phyloP scores from a whole-genome alignment of 2,113 vertebrate species.

The Myotis yumanensis region DNA sequence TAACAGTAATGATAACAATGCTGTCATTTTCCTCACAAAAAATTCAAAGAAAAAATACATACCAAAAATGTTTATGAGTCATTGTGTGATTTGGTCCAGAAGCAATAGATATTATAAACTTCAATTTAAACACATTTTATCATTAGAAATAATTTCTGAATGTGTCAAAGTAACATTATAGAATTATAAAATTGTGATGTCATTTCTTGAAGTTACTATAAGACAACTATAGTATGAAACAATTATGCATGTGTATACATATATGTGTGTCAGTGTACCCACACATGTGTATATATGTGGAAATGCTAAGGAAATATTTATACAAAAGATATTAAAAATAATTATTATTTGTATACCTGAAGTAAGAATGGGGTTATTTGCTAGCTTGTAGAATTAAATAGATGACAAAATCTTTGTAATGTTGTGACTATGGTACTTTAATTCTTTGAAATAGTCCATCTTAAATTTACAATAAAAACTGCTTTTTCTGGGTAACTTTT shows the following conservation, averaged over 20 bases:
- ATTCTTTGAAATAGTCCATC: slow-evolving; percentile 7
- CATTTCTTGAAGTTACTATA: neutral
- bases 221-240: neutral
- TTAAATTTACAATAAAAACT: neutral
- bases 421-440: neutral
- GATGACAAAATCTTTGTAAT: neutral
- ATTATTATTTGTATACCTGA: neutral
- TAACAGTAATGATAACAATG: neutral
- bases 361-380: neutral
- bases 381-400: neutral
- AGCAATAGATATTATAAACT: neutral
- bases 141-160: neutral
- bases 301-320: neutral
- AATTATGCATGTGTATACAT: neutral
- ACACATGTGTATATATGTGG: neutral
- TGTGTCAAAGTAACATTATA: neutral
- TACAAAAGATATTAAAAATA: neutral
- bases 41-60: neutral
- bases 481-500: slow-evolving; percentile 2
- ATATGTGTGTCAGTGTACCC: neutral
- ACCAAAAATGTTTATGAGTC: neutral
- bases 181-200: neutral
- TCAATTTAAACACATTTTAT: neutral
- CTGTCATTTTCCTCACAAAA: neutral
- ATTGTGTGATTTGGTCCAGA: neutral